phyloP scores from a whole-genome alignment of 2,113 vertebrate species.

The Vireo altiloquus region DNA sequence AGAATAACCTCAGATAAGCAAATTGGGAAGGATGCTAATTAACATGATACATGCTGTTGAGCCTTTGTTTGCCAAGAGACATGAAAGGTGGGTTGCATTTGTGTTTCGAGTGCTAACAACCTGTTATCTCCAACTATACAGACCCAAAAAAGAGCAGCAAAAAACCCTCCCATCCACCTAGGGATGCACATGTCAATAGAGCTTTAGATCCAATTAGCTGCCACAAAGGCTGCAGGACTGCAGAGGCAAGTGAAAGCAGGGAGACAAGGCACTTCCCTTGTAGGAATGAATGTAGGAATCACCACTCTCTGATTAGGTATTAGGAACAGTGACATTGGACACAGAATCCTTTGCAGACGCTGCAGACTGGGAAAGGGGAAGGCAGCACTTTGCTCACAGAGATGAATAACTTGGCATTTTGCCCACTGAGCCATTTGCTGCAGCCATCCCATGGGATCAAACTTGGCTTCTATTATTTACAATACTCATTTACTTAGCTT shows the following conservation, averaged over 20 bases:
- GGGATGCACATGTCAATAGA: background rate
- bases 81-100: background rate
- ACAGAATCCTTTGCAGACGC: background rate
- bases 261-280: background rate
- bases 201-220: conserved; percentile 1
- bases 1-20: background rate
- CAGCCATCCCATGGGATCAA: background rate
- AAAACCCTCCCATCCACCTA: accelerated
- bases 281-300: background rate
- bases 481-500: conserved; percentile 13
- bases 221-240: background rate
- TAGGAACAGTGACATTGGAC: background rate
- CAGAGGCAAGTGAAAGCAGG: background rate
- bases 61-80: background rate
- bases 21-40: background rate
- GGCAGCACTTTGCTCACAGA: background rate
- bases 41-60: background rate
- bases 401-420: conserved; percentile 23
- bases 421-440: conserved; percentile 36
- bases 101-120: background rate
- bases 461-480: conserved; percentile 21
- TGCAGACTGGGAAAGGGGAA: background rate
- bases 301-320: background rate
- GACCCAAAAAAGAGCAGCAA: background rate
- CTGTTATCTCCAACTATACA: background rate